Percentiles rank a stretch among this genome's conserved stretches.
phyloP scores from a whole-genome alignment of 2,113 vertebrate species.

The Callithrix jacchus region DNA sequence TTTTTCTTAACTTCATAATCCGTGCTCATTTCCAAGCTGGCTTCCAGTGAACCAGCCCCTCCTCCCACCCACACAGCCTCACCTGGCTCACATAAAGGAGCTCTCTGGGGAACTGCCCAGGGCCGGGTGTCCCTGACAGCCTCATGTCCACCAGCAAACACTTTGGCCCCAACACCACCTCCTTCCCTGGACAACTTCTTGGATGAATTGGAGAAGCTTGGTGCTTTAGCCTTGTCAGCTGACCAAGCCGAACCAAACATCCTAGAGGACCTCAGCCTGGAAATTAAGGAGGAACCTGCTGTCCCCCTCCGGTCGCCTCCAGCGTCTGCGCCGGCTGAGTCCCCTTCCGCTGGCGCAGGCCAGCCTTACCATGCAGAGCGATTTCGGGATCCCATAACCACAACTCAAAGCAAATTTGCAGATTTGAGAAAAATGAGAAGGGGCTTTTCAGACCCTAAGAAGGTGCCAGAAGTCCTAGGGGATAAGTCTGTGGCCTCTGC shows the following conservation, averaged over 20 bases:
- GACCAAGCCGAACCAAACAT: conserved; percentile 61
- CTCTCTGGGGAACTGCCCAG: conserved; percentile 81
- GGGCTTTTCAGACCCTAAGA: conserved; percentile 42
- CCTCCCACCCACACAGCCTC: conserved; percentile 74
- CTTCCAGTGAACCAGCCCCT: conserved; percentile 79
- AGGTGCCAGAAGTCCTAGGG: conserved; percentile 33
- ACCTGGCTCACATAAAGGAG: conserved; percentile 78
- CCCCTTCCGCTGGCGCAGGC: conserved; percentile 59
- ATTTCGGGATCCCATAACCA: conserved; percentile 28
- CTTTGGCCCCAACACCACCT: conserved; percentile 79
- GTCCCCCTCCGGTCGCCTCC: conserved; percentile 68
- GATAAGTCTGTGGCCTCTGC: conserved; percentile 26
- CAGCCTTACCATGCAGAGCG: not conserved
- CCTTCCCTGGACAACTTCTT: conserved; percentile 83
- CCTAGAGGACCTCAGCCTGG: conserved; percentile 64
- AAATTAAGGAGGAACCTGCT: conserved; percentile 74
- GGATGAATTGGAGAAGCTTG: conserved; percentile 81
- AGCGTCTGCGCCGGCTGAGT: conserved; percentile 60
- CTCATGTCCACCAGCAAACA: conserved; percentile 78
- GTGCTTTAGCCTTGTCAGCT: conserved; percentile 69
- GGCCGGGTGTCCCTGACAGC: conserved; percentile 87
- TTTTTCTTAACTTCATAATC: conserved; percentile 68
- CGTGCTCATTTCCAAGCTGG: conserved; percentile 82
- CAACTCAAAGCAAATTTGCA: conserved; percentile 52
- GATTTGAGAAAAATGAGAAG: conserved; percentile 50